Base-by-base conservation (phyloP, 2,113 vertebrate species). In the Oncorhynchus kisutch region DNA sequence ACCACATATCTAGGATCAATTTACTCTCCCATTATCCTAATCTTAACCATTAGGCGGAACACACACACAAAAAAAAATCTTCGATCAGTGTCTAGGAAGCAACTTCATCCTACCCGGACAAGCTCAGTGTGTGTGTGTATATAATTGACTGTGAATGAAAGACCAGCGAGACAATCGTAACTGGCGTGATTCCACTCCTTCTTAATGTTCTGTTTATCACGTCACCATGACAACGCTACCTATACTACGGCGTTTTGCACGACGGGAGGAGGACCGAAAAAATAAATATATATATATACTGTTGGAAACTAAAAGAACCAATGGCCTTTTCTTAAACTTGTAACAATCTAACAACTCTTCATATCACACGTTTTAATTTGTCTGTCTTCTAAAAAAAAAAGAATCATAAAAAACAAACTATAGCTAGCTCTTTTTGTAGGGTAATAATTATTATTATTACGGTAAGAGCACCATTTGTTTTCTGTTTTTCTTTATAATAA, bases 291-390 rank as follows among this genome's bases (percentile, higher is more conserved):
- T 25, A 25, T 25, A 25, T 79, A 75, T 83, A 76, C 81, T 86
- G 82, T 78, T 82, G 81, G 83, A 85, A 81, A 84, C 86, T 82
- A 81, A 75, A 81, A 74, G 86, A 88, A 86, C 84, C 74, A 88
- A 86, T 89, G 84, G 88, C 88, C 89, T 92, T 54, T 91, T 91
- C 87, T 88, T 85, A 85, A 90, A 77, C 78, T 92, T 91, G 90
- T 87, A 90, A 91, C 88, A 88, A 81, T 87, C 82, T 89, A 90
- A 84, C 68, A 84, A 80, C 80, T 83, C 82, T 80, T 89, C 85
- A 86, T 90, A 85, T 89, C 88, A 81, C 73, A 78, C 78, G 68
- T n/a, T n/a, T n/a, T n/a, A n/a, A n/a, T n/a, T n/a, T n/a, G n/a
- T 74, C 60, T 87, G 83, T 90, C 88, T 90, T 90, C 85, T 87